Evolutionary conservation across 2,888 invertebrate species (phyloP).

Genomic region (Andrena fulva): DNA sequence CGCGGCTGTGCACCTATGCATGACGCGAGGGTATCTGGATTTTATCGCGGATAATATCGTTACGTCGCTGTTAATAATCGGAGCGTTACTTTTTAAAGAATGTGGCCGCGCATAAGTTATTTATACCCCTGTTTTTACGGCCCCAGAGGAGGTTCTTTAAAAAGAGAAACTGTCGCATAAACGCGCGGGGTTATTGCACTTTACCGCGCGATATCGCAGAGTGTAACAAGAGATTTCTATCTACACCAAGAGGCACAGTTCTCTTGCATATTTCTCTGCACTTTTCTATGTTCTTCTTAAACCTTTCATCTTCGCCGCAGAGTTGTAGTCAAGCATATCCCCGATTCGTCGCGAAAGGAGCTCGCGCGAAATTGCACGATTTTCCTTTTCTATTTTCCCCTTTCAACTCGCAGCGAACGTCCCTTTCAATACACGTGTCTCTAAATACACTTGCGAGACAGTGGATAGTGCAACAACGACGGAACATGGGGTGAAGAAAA

Average conservation of each 20-base stretch:
- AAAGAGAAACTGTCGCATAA: slow-evolving; percentile 20
- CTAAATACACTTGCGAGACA: background rate
- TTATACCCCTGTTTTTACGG: slow-evolving; percentile 21
- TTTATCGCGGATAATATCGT: slow-evolving; percentile 50
- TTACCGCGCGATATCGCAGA: slow-evolving; percentile 4
- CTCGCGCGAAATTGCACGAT: background rate
- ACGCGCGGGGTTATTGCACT: slow-evolving; percentile 11
- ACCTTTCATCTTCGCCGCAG: no score
- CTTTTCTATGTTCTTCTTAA: no score
- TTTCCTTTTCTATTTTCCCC: background rate
- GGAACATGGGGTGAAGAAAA: background rate
- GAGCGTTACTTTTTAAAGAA: slow-evolving; percentile 24
- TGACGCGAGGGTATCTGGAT: slow-evolving; percentile 40
- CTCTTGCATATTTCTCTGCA: background rate
- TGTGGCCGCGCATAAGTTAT: slow-evolving; percentile 3
- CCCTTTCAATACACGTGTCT: background rate
- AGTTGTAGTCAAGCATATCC: no score
- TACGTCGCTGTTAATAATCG: slow-evolving; percentile 39
- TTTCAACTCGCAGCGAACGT: background rate
- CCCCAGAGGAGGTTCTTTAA: background rate
- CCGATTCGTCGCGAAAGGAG: no score
- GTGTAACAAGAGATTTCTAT: slow-evolving; percentile 19
- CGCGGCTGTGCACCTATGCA: slow-evolving; percentile 4
- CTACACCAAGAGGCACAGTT: background rate
- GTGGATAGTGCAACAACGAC: background rate